Conservation (phyloP, 2,113 vertebrate species). For the Pogona vitticeps region DNA sequence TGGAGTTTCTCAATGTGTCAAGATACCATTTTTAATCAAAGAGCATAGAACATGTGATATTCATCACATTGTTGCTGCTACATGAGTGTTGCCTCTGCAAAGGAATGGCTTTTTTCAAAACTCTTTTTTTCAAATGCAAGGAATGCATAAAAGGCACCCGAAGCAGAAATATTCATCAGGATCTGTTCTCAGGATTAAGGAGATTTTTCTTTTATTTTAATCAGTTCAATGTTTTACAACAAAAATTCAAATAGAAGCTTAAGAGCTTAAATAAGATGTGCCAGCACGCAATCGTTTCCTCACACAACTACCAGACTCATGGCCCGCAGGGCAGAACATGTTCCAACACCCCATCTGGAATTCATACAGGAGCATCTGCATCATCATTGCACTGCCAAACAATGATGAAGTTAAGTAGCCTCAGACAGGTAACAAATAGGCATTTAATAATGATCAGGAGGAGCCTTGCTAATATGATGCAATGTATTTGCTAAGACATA, state of each 20-base stretch:
- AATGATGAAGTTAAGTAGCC: neutral
- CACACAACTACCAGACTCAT: neutral
- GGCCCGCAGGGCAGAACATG: neutral
- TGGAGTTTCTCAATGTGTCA: too few species aligned
- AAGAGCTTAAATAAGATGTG: constrained; percentile 58
- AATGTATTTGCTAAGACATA: neutral
- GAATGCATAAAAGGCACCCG: neutral
- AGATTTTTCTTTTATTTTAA: constrained; percentile 1
- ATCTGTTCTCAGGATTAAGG: constrained; percentile 16
- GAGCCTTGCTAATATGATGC: neutral
- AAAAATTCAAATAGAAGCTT: constrained; percentile 56
- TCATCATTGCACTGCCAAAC: fast-evolving
- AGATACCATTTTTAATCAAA: too few species aligned
- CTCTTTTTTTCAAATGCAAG: neutral
- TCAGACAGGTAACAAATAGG: neutral
- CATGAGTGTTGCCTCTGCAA: neutral
- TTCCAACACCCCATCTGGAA: constrained; percentile 3
- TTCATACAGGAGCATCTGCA: neutral
- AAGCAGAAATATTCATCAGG: constrained; percentile 26
- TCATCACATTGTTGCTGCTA: too few species aligned
- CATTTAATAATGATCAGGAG: neutral
- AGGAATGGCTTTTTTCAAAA: neutral
- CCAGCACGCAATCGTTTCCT: constrained; percentile 18
- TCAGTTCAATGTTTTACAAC: constrained; percentile 60
- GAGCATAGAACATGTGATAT: too few species aligned